Base-by-base conservation (phyloP, 2,888 invertebrate species). In the Cantharis lateralis region DNA sequence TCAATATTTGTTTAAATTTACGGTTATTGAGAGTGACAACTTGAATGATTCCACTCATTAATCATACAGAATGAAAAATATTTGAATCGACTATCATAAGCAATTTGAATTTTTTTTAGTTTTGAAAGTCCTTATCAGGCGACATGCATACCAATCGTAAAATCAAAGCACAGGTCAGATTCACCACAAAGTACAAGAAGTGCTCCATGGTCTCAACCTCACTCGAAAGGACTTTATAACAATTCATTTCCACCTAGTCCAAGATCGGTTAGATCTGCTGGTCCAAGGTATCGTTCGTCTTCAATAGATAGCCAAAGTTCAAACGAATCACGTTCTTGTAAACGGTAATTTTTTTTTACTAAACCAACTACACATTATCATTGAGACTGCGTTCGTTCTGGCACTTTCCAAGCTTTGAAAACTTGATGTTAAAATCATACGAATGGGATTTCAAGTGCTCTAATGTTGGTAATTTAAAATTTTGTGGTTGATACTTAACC, bases 271-370 rank as follows among this genome's bases (percentile, higher is more conserved):
- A 92, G 95, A 66, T 95, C 95, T 26, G 95, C 94, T 4, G 86
- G 88, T 63, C 88, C 88, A 18, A 89, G 93, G 76, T 91, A 91
- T 84, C 89, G 94, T 83, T 95, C 95, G 74, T 95, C 95, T 82
- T 95, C 95, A 1, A 94, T 96, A 26, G 96, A 96, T 88, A 96
- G 96, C 84, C 96, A 96, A 88, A 96, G 96, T 87, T 96, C 96
- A 26, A 95, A 94, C 82, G 96, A 96, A 87, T 95, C 95, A 9
- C 90, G 94, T 80, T 93, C 93, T 13, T 94, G 94, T 86, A 91
- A 93, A 88, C 93, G 94, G 93, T 94, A 86, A 88, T 83, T 63
- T 72, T 15, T 70, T 71, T 71, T 71, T 10, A 70, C 10, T 61
- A 70, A 13, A 24, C 5, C 7, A 24, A 24, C 9, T 20, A 10